phyloP scores from a whole-genome alignment of 2,888 invertebrate species.

The Amphiduros pacificus region DNA sequence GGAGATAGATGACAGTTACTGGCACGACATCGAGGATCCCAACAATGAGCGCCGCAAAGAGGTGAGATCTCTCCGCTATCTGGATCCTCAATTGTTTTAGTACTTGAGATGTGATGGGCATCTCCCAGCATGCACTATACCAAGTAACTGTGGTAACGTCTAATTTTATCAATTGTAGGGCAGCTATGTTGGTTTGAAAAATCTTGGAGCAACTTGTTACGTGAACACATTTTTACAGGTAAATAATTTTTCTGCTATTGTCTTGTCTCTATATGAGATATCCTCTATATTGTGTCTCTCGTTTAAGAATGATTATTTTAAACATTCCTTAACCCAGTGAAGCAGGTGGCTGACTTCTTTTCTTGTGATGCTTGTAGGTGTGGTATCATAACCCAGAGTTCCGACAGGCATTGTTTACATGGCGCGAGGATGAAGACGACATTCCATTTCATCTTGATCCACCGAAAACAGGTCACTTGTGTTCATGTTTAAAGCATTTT shows the following conservation, averaged over 20 bases:
- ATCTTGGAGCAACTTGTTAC: constrained; percentile 70
- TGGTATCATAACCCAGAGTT: constrained; percentile 64
- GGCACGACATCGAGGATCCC: constrained; percentile 54
- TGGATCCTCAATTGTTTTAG: neutral
- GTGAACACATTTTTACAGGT: constrained; percentile 67
- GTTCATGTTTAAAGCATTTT: too few relatives aligned
- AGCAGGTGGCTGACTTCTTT: neutral
- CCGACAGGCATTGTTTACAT: constrained; percentile 66
- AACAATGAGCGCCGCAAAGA: constrained; percentile 48
- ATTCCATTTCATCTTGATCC: too few relatives aligned
- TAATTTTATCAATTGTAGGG: too few relatives aligned
- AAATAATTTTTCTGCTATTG: neutral
- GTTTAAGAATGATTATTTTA: neutral
- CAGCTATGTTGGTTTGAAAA: constrained; percentile 66
- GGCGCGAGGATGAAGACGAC: constrained; percentile 54
- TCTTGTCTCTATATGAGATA: neutral
- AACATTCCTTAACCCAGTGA: neutral
- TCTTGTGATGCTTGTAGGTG: constrained; percentile 49
- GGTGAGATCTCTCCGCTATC: constrained; percentile 24
- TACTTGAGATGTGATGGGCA: neutral
- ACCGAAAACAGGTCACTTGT: too few relatives aligned
- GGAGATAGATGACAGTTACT: constrained; percentile 60
- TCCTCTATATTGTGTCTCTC: neutral
- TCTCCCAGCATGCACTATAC: neutral
- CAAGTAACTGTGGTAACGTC: neutral